Base-by-base conservation (phyloP, 1,140 invertebrate species). In the Holotrichia oblita region DNA sequence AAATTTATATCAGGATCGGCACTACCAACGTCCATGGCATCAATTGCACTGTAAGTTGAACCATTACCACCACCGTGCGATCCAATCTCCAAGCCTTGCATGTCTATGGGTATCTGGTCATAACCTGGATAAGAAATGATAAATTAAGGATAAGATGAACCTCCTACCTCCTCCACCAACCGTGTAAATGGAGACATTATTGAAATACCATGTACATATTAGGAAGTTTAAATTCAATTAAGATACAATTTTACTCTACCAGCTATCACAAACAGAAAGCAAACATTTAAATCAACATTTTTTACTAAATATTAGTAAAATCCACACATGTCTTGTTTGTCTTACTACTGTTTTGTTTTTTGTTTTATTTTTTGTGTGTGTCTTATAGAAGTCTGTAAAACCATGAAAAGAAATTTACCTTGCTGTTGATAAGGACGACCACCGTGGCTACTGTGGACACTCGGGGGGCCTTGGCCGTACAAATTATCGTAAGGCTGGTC, bases 81-180 rank as follows among this genome's bases (percentile, higher is more conserved):
- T 83, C 94, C 95, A 85, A 98, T 94, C 85, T 98, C 96, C 83
- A 98, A 89, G 80, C 96, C 96, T 91, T 97, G 95, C 95, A 98
- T 96, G 89, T 97, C 95, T 94, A 97, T 94, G 91, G 96, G 97
- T 92, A 97, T 93, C 92, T 96, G 94, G 91, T 97, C 96, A 94
- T 97, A 97, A 91, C 96, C 96, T 96, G 80, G 2, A 1, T 1
- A 34, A 4, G 4, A 34, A 34, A 4, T n/a, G n/a, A n/a, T n/a
- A n/a, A n/a, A n/a, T n/a, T n/a, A n/a, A n/a, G n/a, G n/a, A n/a
- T n/a, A n/a, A n/a, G n/a, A n/a, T n/a, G n/a, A n/a, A n/a, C n/a
- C n/a, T n/a, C n/a, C n/a, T n/a, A n/a, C n/a, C n/a, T n/a, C n/a
- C n/a, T n/a, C n/a, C n/a, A n/a, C n/a, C n/a, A n/a, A n/a, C n/a